These are phyloP conservation scores for Pimephales promelas DNA, from an alignment of 2,113 vertebrate genomes.

Conservation along the genomic window DNA sequence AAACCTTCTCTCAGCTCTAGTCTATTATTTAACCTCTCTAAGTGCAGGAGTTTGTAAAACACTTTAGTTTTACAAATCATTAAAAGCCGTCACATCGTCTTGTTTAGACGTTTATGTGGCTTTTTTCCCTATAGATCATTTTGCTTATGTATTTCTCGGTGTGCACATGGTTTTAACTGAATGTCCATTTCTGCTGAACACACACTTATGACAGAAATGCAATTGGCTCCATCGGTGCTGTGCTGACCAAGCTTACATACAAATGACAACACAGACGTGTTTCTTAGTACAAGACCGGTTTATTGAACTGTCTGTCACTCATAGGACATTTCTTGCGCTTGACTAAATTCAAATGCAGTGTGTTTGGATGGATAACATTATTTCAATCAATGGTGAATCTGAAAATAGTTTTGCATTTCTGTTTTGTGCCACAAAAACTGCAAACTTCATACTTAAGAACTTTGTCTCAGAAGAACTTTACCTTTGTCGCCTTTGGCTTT, in stretches of 20 bases:
- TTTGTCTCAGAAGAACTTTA: neutral
- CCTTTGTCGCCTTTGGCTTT: too few species aligned
- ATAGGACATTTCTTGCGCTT: neutral
- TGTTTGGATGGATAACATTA: neutral
- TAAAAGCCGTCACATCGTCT: neutral
- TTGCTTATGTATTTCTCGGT: neutral
- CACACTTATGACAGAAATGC: neutral
- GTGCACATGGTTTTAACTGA: neutral
- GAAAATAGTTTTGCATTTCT: neutral
- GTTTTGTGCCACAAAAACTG: neutral
- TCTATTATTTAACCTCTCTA: constrained; percentile 65
- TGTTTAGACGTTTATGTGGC: neutral
- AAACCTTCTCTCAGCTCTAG: neutral
- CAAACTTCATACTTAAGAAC: neutral
- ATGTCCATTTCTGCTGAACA: constrained; percentile 5
- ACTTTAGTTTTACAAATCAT: constrained; percentile 2
- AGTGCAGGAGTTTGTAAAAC: constrained; percentile 59
- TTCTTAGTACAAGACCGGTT: neutral
- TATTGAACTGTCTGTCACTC: neutral
- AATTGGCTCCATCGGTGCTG: neutral
- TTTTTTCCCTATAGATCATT: neutral
- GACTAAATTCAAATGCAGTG: neutral
- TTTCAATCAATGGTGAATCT: neutral
- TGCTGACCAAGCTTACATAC: neutral
- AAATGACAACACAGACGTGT: neutral